Evolutionary conservation across 2,888 invertebrate genomes (phyloP), one percentile per base, ranked within the genome.

Genomic region (Trichopria drosophilae): DNA sequence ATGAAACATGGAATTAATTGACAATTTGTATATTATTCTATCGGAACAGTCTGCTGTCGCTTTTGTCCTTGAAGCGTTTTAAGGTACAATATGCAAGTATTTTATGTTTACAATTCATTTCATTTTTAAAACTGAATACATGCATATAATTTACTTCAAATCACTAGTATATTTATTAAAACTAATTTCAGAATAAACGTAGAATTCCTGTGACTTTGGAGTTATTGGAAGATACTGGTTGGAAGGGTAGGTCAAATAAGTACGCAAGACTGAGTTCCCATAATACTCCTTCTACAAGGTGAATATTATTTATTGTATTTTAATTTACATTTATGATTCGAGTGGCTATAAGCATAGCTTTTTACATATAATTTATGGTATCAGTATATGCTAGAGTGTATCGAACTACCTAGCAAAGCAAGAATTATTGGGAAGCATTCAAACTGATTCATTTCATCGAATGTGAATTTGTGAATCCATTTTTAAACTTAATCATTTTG

Each of bases 21-120:
- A 53, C 41, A 51, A 49, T 58, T 63, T 64, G 42, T 61, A 57
- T 60, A 51, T 56, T 57, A 60, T 57, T 64, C 65, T 61, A 58
- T 52, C 64, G 54, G 69, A 66, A 68, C 61, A 71, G 71, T 60
- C 58, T 71, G 49, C 64, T 71, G 60, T 71, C 71, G 57, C 67
- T 68, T 60, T 63, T 71, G 52, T 66, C 69, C 58, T 63, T 71
- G 62, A 71, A 69, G 62, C 59, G 60, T 57, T 67, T 70, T 59
- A 71, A 71, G 70, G 65, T 63, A 66, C 63, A 55, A 48, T 53
- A 18, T 51, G 41, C 36, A 1, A 23, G 34, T 22, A 40, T 37
- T 35, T 7, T 34, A 4, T 26, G 22, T 29, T 16, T 36, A n/a
- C 35, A 12, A 26, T 52, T 43, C n/a, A 32, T 36, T 10, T 29